Percentiles rank a stretch among this genome's conserved stretches.
Conservation (phyloP, 2,797 vertebrate genomes). For the Pipistrellus nathusii region DNA sequence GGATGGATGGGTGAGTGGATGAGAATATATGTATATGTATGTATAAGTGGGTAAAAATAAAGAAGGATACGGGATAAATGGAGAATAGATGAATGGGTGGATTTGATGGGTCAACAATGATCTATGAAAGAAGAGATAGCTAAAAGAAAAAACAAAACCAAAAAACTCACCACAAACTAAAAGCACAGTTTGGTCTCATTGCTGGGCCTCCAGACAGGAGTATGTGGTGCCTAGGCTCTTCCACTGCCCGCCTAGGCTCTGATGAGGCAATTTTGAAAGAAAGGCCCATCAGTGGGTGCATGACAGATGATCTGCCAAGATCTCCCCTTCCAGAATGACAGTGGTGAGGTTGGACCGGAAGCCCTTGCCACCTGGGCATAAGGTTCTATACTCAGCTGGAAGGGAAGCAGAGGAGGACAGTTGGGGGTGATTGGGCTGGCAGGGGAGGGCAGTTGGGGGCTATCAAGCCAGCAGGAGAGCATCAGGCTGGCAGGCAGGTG, state of each 20-base stretch:
- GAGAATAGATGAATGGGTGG: neutral
- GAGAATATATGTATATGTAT: neutral
- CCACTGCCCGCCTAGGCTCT: neutral
- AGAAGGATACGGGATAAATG: neutral
- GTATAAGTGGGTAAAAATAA: too few species aligned
- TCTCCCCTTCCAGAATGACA: conserved; percentile 95
- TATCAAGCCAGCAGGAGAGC: too few species aligned
- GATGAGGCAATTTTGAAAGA: neutral
- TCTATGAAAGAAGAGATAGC: neutral
- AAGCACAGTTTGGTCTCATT: neutral
- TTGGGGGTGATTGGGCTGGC: too few species aligned
- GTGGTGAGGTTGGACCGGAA: conserved; percentile 97
- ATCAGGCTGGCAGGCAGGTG: too few species aligned
- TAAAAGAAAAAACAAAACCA: neutral
- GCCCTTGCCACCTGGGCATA: conserved; percentile 96
- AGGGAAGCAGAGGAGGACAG: neutral
- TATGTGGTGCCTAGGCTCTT: too few species aligned
- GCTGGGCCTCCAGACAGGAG: neutral
- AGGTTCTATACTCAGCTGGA: conserved; percentile 95
- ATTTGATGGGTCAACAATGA: neutral
- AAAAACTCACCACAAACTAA: neutral
- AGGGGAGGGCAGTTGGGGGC: too few species aligned
- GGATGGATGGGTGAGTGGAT: too few species aligned
- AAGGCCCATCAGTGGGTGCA: neutral
- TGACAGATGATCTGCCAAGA: neutral